A percentile compares a stretch with the other conserved stretches of the same genome.
phyloP scores from a whole-genome alignment of 2,888 invertebrate genomes.

The Synergus japonicus region DNA sequence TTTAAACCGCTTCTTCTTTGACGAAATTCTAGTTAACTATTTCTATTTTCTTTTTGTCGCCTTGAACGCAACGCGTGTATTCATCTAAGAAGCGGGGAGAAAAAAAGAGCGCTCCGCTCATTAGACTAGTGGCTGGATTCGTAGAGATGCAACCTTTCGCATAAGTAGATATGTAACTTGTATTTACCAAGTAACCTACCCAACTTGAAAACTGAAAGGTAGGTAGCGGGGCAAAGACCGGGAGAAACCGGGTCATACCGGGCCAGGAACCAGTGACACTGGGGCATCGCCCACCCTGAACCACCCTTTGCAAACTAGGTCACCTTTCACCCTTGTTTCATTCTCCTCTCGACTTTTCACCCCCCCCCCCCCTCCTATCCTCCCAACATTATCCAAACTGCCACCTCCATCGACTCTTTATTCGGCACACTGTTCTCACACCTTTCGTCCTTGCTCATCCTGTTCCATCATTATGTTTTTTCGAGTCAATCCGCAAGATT shows the following conservation, averaged over 20 bases:
- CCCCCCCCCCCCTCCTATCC: conserved; percentile 26
- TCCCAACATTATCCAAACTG: conserved; percentile 35
- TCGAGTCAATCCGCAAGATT: conserved; percentile 32
- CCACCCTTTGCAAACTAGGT: conserved; percentile 65
- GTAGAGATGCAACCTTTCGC: not conserved
- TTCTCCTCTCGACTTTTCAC: conserved; percentile 45
- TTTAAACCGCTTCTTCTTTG: no score
- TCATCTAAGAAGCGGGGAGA: not conserved
- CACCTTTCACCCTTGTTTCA: conserved; percentile 67
- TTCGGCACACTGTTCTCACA: conserved; percentile 42
- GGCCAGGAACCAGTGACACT: conserved; percentile 67
- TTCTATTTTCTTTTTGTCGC: not conserved
- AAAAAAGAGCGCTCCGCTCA: not conserved
- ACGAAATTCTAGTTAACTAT: not conserved
- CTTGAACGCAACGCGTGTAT: not conserved
- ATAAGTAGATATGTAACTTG: conserved; percentile 12
- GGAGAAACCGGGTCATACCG: conserved; percentile 70
- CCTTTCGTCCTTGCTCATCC: conserved; percentile 32
- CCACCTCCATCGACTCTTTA: conserved; percentile 29
- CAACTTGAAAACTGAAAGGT: conserved; percentile 42
- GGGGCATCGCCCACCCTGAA: conserved; percentile 62
- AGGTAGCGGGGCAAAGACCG: conserved; percentile 52
- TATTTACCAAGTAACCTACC: conserved; percentile 20
- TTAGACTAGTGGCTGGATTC: not conserved
- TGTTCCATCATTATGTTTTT: conserved; percentile 38